Evolutionary conservation across 2,797 vertebrate genomes (phyloP), one percentile per base, ranked within the genome.

Genomic region (Alcedo quadribrachys): DNA sequence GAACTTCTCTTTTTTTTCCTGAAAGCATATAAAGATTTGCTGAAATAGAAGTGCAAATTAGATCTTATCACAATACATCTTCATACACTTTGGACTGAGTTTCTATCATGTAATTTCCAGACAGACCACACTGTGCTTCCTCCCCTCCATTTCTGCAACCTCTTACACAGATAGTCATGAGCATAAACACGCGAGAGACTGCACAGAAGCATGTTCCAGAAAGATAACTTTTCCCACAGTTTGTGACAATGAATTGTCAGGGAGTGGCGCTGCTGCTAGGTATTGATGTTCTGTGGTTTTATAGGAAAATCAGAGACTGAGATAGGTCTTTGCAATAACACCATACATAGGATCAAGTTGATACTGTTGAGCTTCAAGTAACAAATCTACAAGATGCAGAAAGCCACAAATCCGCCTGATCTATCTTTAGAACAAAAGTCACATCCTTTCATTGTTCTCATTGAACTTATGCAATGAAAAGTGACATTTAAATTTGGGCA

Each of bases 371-470:
- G 58, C 86, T 71, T 33, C 55, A 27, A 74, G 37, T 81, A 48
- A 69, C 71, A 53, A 69, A 75, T 5, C n/a, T 4, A 32, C 60
- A 62, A 57, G 85, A 78, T 89, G 90, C 95, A 94, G 84, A 91
- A 87, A 95, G 79, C 90, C 95, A 30, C 96, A 90, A 17, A 67
- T 89, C 90, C 3, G 55, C 94, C 84, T 15, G 35, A n/a, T 84
- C 91, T 89, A 93, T 92, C 89, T 96, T 94, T 95, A 92, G 95
- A 95, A 77, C 90, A 37, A 68, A 95, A 94, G 94, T 96, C 95
- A 95, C 93, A 95, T 95, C 96, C 94, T 95, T 83, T 89, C 92
- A 95, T 95, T 96, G 95, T 96, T 94, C 73, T 92, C 95, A 90
- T 50, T 95, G 92, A 90, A 69, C 68, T 85, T 43, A 45, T 42